Conservation (phyloP, 2,113 vertebrate genomes). For the Takifugu bimaculatus region DNA sequence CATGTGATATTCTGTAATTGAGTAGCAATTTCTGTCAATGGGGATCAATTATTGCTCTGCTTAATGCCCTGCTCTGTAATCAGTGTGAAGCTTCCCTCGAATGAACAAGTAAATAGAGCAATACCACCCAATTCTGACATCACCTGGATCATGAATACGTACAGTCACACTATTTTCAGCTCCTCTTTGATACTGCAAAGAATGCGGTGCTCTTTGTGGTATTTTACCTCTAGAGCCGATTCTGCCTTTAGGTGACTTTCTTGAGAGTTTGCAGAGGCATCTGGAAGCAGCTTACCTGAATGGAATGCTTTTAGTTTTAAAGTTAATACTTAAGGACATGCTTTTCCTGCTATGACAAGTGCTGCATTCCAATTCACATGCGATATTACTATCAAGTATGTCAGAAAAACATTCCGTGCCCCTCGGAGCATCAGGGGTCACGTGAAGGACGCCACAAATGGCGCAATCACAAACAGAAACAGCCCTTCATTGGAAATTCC, state of each 20-base stretch:
- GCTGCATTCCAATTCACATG: neutral
- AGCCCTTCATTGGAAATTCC: too few relatives aligned
- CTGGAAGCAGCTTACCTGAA: neutral
- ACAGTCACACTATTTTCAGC: too few relatives aligned
- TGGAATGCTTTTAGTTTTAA: constrained; percentile 11
- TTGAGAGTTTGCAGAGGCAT: neutral
- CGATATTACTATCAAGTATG: neutral
- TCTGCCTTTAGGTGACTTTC: neutral
- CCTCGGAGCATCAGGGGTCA: neutral
- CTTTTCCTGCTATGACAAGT: constrained; percentile 4
- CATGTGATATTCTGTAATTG: too few relatives aligned
- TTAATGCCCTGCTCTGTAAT: neutral
- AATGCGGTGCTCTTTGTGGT: neutral
- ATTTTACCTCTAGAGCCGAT: neutral
- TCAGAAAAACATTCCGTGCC: neutral
- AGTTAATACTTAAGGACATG: neutral
- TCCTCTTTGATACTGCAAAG: neutral
- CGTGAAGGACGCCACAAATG: neutral
- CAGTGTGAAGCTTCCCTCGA: neutral
- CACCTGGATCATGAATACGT: too few relatives aligned
- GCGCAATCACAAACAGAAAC: too few relatives aligned
- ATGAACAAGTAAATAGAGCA: too few relatives aligned
- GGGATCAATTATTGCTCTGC: neutral
- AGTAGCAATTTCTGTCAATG: too few relatives aligned
- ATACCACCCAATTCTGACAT: too few relatives aligned